A percentile compares a stretch with the other conserved stretches of the same genome.
Evolutionary conservation across 2,888 invertebrate species (phyloP).

Genomic region (Mythimna impura): DNA sequence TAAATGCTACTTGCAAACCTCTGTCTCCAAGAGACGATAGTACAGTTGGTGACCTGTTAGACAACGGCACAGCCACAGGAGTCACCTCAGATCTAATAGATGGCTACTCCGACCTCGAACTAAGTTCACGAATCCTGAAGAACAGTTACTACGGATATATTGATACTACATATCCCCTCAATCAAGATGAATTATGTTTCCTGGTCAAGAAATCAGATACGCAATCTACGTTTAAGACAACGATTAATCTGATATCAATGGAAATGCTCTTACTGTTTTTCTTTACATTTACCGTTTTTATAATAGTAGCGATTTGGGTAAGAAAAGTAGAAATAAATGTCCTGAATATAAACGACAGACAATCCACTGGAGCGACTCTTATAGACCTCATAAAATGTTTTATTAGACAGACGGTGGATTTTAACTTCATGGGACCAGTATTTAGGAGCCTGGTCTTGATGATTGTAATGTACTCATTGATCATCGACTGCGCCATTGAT

Average conservation of each 20-base stretch:
- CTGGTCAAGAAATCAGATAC: conserved; percentile 86
- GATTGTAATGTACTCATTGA: conserved; percentile 82
- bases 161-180: conserved; percentile 88
- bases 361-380: conserved; percentile 71
- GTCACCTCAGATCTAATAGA: conserved; percentile 84
- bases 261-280: conserved; percentile 76
- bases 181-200: conserved; percentile 90
- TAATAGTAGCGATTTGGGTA: conserved; percentile 72
- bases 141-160: conserved; percentile 86
- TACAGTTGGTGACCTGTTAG: conserved; percentile 83
- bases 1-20: conserved; percentile 84
- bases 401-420: conserved; percentile 83
- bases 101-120: conserved; percentile 89
- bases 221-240: conserved; percentile 87
- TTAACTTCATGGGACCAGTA: conserved; percentile 80
- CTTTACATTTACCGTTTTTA: conserved; percentile 73
- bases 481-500: conserved; percentile 85
- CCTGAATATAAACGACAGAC: conserved; percentile 70
- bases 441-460: conserved; percentile 79
- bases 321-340: conserved; percentile 77
- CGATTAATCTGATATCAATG: conserved; percentile 79
- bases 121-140: conserved; percentile 89
- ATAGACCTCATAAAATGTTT: conserved; percentile 84
- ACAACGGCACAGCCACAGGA: conserved; percentile 86
- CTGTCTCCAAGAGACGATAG: conserved; percentile 81